These are phyloP conservation scores for Drosophila fungiperda DNA, from an alignment of 2,888 invertebrate species.

Conservation along the genomic window DNA sequence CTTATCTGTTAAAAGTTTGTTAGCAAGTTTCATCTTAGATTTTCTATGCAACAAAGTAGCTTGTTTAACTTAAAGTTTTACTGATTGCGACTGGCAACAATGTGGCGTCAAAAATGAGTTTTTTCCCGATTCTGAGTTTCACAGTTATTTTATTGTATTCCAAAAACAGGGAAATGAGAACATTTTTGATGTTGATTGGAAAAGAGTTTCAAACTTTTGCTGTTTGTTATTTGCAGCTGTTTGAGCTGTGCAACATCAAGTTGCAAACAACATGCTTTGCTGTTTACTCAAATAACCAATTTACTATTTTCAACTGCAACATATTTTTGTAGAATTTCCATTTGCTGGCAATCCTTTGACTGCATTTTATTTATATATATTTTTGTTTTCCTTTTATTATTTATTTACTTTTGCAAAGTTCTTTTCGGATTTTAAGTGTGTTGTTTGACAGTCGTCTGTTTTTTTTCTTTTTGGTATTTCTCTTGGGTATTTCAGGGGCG, in stretches of 20 bases:
- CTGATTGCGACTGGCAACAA: neutral
- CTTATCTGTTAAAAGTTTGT: neutral
- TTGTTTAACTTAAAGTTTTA: neutral
- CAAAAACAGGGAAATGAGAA: neutral
- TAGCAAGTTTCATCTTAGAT: neutral
- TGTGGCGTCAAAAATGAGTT: neutral
- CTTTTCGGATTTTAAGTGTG: slow-evolving; percentile 22
- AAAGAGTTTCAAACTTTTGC: neutral
- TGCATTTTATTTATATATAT: neutral
- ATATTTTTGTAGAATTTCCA: neutral
- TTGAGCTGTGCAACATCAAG: neutral
- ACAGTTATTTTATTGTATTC: neutral
- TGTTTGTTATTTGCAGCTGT: neutral
- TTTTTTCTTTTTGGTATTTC: slow-evolving; percentile 26
- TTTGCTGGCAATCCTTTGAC: slow-evolving; percentile 10
- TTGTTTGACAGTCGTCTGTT: slow-evolving; percentile 1
- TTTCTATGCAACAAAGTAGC: neutral
- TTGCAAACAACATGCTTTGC: neutral
- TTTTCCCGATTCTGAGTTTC: neutral
- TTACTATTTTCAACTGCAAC: neutral
- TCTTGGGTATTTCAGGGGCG: slow-evolving; percentile 40
- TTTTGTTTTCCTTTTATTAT: neutral
- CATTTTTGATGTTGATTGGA: neutral
- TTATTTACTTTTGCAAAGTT: slow-evolving; percentile 27
- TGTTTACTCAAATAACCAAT: neutral